phyloP scores from a whole-genome alignment of 2,797 vertebrate genomes.

The Zalophus californianus region DNA sequence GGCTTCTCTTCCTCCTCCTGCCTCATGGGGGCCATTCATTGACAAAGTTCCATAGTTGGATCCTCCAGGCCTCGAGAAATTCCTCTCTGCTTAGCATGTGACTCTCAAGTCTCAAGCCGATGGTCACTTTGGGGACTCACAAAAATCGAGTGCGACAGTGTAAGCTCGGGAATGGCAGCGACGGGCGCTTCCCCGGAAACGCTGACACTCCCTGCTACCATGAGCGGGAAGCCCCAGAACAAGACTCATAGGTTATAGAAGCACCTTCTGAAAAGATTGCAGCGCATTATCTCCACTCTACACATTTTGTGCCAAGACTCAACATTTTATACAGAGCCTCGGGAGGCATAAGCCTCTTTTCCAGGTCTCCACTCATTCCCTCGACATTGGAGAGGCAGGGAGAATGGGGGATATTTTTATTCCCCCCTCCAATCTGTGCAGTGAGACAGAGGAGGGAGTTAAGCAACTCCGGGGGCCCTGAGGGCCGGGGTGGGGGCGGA shows the following conservation, averaged over 20 bases:
- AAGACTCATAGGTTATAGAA: neutral
- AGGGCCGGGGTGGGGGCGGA: neutral
- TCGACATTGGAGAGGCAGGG: neutral
- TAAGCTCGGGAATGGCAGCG: neutral
- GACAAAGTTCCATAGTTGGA: neutral
- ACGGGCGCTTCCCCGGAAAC: neutral
- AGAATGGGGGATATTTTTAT: neutral
- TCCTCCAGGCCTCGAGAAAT: conserved; percentile 32
- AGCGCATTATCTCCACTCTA: neutral
- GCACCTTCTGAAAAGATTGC: conserved; percentile 37
- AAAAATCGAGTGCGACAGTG: conserved; percentile 41
- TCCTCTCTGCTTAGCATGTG: conserved; percentile 31
- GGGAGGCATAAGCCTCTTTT: neutral
- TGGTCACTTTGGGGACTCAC: neutral
- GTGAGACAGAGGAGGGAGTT: conserved; percentile 11
- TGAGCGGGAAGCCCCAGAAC: neutral
- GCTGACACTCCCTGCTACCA: neutral
- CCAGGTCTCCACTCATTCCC: neutral
- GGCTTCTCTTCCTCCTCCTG: neutral
- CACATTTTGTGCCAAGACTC: neutral
- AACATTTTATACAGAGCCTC: neutral
- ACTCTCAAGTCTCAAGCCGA: conserved; percentile 43
- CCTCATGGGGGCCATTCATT: neutral
- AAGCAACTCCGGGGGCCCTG: neutral
- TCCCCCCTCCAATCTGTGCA: neutral